Percentiles rank a stretch among this genome's conserved stretches.
Evolutionary conservation across 2,113 vertebrate species (phyloP).

Genomic region (Pelusios castaneus): DNA sequence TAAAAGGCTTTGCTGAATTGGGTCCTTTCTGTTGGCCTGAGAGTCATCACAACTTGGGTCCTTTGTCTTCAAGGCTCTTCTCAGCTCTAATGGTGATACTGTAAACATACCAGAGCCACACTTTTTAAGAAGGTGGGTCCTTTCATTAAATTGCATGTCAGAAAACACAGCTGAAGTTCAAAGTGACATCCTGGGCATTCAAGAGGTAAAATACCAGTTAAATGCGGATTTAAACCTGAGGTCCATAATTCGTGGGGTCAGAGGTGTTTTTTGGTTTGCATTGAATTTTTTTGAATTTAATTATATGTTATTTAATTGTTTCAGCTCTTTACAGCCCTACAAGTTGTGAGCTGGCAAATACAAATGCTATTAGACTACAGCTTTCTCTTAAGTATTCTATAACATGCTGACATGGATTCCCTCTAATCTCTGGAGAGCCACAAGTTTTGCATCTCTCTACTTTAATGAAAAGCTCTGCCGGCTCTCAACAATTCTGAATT

Average conservation of each 20-base stretch:
- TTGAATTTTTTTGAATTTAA: not conserved
- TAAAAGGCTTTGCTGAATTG: not conserved
- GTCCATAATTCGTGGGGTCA: not conserved
- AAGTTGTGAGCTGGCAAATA: not conserved
- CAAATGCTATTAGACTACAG: not conserved
- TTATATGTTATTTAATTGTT: not conserved
- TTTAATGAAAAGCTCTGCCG: constrained; percentile 59
- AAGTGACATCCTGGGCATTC: not conserved
- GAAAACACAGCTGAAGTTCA: not conserved
- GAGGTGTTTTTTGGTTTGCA: not conserved
- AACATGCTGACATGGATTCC: constrained; percentile 25
- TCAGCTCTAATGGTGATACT: not conserved
- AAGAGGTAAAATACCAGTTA: not conserved
- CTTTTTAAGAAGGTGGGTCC: not conserved
- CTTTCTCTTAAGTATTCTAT: not conserved
- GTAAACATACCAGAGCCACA: not conserved
- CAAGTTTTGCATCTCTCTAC: not conserved
- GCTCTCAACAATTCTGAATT: constrained; percentile 25
- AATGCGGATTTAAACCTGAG: not conserved
- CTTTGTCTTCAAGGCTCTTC: not conserved
- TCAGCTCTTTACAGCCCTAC: not conserved
- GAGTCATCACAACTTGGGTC: not conserved
- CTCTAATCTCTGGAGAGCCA: not conserved
- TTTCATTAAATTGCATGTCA: not conserved
- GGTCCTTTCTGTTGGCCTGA: not conserved